Percentiles rank a stretch among this genome's conserved stretches.
phyloP scores from a whole-genome alignment of 2,797 vertebrate species.

The Periophthalmus magnuspinnatus region DNA sequence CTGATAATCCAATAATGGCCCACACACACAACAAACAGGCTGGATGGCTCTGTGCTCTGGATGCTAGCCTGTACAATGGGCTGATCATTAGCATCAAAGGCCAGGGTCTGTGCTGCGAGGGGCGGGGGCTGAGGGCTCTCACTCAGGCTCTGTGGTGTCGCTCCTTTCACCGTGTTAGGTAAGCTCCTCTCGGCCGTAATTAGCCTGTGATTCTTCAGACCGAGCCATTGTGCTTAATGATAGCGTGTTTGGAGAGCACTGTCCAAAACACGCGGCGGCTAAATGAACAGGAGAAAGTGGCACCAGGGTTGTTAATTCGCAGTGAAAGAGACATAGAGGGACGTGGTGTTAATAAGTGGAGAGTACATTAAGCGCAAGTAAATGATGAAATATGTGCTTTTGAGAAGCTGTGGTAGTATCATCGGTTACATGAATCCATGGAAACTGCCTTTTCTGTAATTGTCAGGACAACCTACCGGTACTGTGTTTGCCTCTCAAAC shows the following conservation, averaged over 20 bases:
- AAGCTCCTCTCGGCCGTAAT: conserved; percentile 52
- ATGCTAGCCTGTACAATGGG: conserved; percentile 33
- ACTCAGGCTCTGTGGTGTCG: conserved; percentile 41
- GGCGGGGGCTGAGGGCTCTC: conserved; percentile 30
- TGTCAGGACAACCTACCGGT: too few species aligned
- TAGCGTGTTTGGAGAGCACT: conserved; percentile 5
- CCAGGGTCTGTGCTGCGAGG: conserved; percentile 35
- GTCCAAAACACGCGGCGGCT: neutral
- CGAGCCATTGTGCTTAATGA: conserved; percentile 23
- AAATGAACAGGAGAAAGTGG: neutral
- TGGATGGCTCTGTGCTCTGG: too few species aligned
- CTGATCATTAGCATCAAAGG: conserved; percentile 58
- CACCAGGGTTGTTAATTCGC: neutral
- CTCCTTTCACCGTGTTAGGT: conserved; percentile 43
- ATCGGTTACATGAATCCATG: too few species aligned
- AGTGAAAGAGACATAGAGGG: neutral
- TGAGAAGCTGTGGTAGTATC: too few species aligned
- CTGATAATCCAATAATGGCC: conserved; percentile 34
- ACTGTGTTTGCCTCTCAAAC: too few species aligned
- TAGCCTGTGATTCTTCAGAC: conserved; percentile 46
- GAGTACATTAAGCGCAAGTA: too few species aligned
- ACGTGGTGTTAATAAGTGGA: too few species aligned
- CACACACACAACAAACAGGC: conserved; percentile 30
- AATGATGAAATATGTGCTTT: too few species aligned
- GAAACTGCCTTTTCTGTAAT: too few species aligned